Evolutionary conservation across 2,797 vertebrate species (phyloP), one percentile per base, ranked within the genome.

Genomic region (Lagocephalus sceleratus): DNA sequence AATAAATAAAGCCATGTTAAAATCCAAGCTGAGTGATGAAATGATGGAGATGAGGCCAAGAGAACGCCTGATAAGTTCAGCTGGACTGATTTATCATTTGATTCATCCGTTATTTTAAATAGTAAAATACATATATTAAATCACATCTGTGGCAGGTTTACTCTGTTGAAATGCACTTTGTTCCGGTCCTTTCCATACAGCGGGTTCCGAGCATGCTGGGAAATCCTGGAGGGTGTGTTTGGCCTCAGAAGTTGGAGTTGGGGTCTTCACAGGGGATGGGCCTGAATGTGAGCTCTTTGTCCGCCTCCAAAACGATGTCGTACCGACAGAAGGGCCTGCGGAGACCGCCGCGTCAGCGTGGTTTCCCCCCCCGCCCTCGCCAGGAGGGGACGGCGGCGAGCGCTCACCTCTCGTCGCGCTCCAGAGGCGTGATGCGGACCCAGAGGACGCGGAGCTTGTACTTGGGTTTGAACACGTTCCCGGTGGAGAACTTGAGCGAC

Each of bases 241-340:
- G 5, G 17, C 17, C 39, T 91, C 74, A 92, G 71, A 91, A 90
- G 74, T 85, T 82, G 12, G 71, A 74, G 1, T 85, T 82, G 12
- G 71, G 73, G 1, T 87, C 75, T 48, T 84, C 78, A 79, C 91
- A 92, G 40, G 82, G 75, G 45, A 91, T 43, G 2, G 87, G 91
- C 58, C 57, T 87, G 78, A 92, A 89, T 3, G 54, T 72, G 25
- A 79, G 63, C 15, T 89, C 85, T 44, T 48, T 66, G 59, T 87
- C 78, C 40, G 88, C 82, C 59, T 71, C 35, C 2, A 92, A 79
- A 17, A 90, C 12, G 55, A 92, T 3, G 46, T 92, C 91, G 1
- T 91, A 91, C 29, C 90, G 82, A 71, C 91, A 92, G 6, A 91
- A 71, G 45, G 84, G 60, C 61, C 91, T 92, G 74, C 1, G 23